phyloP scores from a whole-genome alignment of 1,140 invertebrate species.

The Sminthurides bifidus region DNA sequence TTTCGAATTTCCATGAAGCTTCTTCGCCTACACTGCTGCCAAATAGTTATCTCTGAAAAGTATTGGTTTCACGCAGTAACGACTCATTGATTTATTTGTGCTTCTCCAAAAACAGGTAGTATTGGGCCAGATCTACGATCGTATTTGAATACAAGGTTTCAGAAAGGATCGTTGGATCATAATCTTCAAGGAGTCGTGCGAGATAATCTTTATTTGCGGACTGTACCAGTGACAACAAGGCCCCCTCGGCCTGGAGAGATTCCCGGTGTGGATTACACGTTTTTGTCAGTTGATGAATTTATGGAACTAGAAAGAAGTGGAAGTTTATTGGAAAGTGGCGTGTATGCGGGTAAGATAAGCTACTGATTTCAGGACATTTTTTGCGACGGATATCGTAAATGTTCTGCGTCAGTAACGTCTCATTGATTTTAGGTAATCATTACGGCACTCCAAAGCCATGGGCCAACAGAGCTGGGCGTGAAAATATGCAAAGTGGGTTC shows the following conservation, averaged over 20 bases:
- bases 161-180: conserved; percentile 53
- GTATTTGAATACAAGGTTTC: conserved; percentile 50
- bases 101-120: conserved; percentile 34
- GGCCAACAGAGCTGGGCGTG: conserved; percentile 22
- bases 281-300: conserved; percentile 50
- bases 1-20: background rate
- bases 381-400: no score
- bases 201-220: conserved; percentile 56
- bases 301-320: conserved; percentile 48
- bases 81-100: conserved; percentile 10
- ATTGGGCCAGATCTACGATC: conserved; percentile 46
- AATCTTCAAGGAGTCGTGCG: conserved; percentile 48
- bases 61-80: background rate
- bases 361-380: background rate
- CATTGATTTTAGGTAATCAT: conserved; percentile 40
- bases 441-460: conserved; percentile 46
- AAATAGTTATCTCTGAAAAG: background rate
- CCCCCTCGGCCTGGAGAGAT: conserved; percentile 48
- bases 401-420: conserved; percentile 13
- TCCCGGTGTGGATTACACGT: conserved; percentile 55
- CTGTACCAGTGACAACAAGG: conserved; percentile 55
- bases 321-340: conserved; percentile 52
- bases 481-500: conserved; percentile 6
- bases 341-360: conserved; percentile 46
- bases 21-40: background rate